A percentile compares a stretch with the other conserved stretches of the same genome.
Conservation (phyloP, 2,113 vertebrate genomes). For the Dunckerocampus dactyliophorus region DNA sequence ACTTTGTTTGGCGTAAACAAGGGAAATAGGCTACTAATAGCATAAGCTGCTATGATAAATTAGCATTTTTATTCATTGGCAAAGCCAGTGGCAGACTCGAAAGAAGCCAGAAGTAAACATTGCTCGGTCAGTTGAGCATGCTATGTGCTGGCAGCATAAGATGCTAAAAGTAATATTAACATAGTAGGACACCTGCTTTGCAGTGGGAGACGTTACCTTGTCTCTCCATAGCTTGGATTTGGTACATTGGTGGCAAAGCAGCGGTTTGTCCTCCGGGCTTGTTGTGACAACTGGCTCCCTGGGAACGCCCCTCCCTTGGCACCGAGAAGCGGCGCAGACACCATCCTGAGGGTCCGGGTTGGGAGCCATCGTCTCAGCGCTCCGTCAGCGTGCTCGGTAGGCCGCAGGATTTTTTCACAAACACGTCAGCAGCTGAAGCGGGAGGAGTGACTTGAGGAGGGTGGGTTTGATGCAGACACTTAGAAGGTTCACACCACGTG, state of each 20-base stretch:
- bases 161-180: background rate
- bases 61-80: too few relatives aligned
- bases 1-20: too few relatives aligned
- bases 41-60: too few relatives aligned
- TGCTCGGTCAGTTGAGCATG: too few relatives aligned
- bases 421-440: slow-evolving; percentile 12
- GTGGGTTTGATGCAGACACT: slow-evolving; percentile 1
- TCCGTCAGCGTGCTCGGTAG: slow-evolving; percentile 29
- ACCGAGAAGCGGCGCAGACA: slow-evolving; percentile 46
- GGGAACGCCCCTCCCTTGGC: slow-evolving; percentile 47
- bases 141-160: too few relatives aligned
- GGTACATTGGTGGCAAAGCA: slow-evolving; percentile 25
- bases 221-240: slow-evolving; percentile 28
- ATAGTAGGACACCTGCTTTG: background rate
- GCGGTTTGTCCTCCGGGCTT: slow-evolving; percentile 31
- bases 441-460: slow-evolving; percentile 1
- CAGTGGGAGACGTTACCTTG: slow-evolving; percentile 17
- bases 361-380: slow-evolving; percentile 30
- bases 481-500: background rate
- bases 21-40: too few relatives aligned
- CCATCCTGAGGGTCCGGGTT: slow-evolving; percentile 37
- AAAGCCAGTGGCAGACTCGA: too few relatives aligned
- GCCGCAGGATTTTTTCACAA: slow-evolving; percentile 18
- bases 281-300: slow-evolving; percentile 47
- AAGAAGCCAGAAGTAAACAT: too few relatives aligned